phyloP scores from a whole-genome alignment of 2,888 invertebrate species.

The Pseudeuparius sepicola region DNA sequence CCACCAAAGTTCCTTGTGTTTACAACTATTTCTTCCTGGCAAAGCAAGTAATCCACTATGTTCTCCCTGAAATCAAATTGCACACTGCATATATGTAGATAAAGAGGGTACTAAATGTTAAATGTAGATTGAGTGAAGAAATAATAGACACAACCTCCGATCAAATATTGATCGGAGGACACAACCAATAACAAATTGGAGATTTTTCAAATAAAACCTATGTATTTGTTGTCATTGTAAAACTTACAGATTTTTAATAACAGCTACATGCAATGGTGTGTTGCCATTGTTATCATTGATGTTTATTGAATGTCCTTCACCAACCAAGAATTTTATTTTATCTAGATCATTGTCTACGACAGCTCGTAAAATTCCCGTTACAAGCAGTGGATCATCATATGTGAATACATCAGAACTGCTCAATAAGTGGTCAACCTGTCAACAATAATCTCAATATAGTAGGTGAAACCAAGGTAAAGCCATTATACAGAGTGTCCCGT shows the following conservation, averaged over 20 bases:
- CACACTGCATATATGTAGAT: too few relatives aligned
- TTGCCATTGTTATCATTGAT: slow-evolving; percentile 29
- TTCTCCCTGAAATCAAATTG: slow-evolving; percentile 25
- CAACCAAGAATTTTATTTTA: slow-evolving; percentile 21
- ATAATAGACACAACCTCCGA: too few relatives aligned
- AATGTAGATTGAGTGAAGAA: too few relatives aligned
- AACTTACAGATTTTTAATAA: slow-evolving; percentile 24
- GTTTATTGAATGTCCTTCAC: slow-evolving; percentile 24
- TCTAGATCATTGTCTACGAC: slow-evolving; percentile 23
- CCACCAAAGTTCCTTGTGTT: slow-evolving; percentile 27
- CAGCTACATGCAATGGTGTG: slow-evolving; percentile 28
- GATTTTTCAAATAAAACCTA: too few relatives aligned
- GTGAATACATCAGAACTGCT: slow-evolving; percentile 11
- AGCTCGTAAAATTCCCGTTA: slow-evolving; percentile 23
- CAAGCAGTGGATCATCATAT: slow-evolving; percentile 24
- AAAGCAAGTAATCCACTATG: slow-evolving; percentile 24
- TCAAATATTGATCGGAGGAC: too few relatives aligned
- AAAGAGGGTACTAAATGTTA: too few relatives aligned
- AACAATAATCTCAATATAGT: too few relatives aligned
- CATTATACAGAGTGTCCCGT: too few relatives aligned
- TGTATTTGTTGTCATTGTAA: too few relatives aligned
- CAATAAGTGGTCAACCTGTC: too few relatives aligned
- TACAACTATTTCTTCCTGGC: slow-evolving; percentile 22
- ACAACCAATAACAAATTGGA: too few relatives aligned
- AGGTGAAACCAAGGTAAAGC: too few relatives aligned